These are phyloP conservation scores for Lagopus leucura DNA, from an alignment of 2,113 vertebrate species.

Conservation along the genomic window DNA sequence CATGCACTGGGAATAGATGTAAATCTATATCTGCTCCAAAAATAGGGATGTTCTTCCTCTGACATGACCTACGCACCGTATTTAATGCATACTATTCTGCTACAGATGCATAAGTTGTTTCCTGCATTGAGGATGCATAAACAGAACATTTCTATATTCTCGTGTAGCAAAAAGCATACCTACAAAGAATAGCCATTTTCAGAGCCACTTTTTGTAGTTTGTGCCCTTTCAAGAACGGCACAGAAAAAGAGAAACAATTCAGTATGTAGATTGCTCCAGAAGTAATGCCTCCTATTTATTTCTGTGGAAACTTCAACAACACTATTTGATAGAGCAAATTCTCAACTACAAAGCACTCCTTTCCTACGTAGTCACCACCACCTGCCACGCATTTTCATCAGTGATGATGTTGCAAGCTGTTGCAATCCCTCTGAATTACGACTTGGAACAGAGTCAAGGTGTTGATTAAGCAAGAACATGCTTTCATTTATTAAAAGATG, in stretches of 20 bases:
- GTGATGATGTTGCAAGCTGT: too few species aligned
- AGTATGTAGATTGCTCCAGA: not conserved
- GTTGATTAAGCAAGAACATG: too few species aligned
- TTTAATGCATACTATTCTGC: not conserved
- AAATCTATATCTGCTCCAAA: not conserved
- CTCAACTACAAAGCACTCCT: too few species aligned
- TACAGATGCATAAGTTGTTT: not conserved
- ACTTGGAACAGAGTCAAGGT: too few species aligned
- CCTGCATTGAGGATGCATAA: not conserved
- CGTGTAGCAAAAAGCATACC: not conserved
- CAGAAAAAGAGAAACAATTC: not conserved
- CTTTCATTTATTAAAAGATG: not conserved
- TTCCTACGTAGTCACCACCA: too few species aligned
- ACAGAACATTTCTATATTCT: not conserved
- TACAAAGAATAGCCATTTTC: not conserved
- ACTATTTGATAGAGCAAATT: too few species aligned
- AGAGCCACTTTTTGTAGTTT: not conserved
- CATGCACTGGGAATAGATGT: not conserved
- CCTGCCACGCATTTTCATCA: too few species aligned
- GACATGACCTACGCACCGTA: accelerated
- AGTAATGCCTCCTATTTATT: too few species aligned
- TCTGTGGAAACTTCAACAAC: too few species aligned
- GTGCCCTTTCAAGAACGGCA: not conserved
- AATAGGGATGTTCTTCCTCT: not conserved
- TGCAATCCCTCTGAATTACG: too few species aligned